A percentile compares a stretch with the other conserved stretches of the same genome.
phyloP scores from a whole-genome alignment of 2,888 invertebrate genomes.

The Drosophila tanythrix region DNA sequence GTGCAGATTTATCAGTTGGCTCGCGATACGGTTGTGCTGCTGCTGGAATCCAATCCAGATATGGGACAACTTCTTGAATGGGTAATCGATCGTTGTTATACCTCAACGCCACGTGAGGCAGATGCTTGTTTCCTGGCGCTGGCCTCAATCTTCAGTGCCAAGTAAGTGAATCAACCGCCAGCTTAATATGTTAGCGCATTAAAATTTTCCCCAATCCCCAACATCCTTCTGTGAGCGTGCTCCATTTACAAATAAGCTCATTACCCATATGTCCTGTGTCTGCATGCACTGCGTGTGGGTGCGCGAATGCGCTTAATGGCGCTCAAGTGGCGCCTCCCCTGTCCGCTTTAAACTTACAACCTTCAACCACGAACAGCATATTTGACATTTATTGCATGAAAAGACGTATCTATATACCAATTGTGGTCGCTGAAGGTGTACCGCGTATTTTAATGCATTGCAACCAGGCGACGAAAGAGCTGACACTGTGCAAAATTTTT shows the following conservation, averaged over 20 bases:
- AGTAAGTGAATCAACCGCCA: slow-evolving; percentile 86
- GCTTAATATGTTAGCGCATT: slow-evolving; percentile 56
- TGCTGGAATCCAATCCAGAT: slow-evolving; percentile 98
- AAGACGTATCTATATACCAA: neutral
- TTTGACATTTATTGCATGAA: slow-evolving; percentile 7
- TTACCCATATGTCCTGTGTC: slow-evolving; percentile 24
- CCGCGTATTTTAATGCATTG: slow-evolving; percentile 22
- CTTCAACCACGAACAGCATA: slow-evolving; percentile 19
- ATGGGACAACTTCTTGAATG: slow-evolving; percentile 96
- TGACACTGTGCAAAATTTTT: neutral
- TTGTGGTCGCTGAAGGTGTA: slow-evolving; percentile 15
- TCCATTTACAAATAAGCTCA: slow-evolving; percentile 47
- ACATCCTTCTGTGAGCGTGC: slow-evolving; percentile 27
- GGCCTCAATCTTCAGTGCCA: slow-evolving; percentile 97
- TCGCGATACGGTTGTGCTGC: slow-evolving; percentile 95
- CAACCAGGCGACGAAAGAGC: neutral
- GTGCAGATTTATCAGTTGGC: slow-evolving; percentile 94
- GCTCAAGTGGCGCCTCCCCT: slow-evolving; percentile 60
- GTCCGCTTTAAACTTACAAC: slow-evolving; percentile 51
- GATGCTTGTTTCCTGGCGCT: slow-evolving; percentile 98
- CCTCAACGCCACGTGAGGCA: slow-evolving; percentile 94
- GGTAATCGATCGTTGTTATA: slow-evolving; percentile 99
- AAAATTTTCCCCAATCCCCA: neutral
- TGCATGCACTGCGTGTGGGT: neutral
- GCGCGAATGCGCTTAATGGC: slow-evolving; percentile 10